Evolutionary conservation across 2,888 invertebrate genomes (phyloP).

Genomic region (Drosophila monieri): DNA sequence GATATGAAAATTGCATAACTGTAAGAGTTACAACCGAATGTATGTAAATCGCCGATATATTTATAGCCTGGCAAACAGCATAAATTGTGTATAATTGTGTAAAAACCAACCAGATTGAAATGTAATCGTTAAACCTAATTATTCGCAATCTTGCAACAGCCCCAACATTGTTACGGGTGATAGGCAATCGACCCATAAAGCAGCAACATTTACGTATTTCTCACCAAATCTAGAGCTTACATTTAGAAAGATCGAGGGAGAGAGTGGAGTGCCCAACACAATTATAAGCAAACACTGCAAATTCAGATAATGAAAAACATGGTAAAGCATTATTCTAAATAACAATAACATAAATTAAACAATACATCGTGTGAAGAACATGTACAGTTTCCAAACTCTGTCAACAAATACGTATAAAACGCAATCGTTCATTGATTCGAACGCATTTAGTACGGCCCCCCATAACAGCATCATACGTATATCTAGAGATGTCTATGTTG

Average conservation of each 20-base stretch:
- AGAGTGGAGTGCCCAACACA: slow-evolving; percentile 20
- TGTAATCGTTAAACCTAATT: slow-evolving; percentile 45
- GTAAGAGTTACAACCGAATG: slow-evolving; percentile 33
- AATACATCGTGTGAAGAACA: slow-evolving; percentile 32
- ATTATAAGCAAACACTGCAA: slow-evolving; percentile 32
- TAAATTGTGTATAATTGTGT: slow-evolving; percentile 68
- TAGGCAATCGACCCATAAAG: slow-evolving; percentile 7
- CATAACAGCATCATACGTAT: slow-evolving; percentile 27
- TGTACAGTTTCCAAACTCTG: slow-evolving; percentile 67
- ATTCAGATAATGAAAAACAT: slow-evolving; percentile 23
- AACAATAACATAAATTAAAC: slow-evolving; percentile 30
- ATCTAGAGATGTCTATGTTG: slow-evolving; percentile 30
- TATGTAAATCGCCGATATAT: slow-evolving; percentile 48
- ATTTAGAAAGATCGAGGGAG: slow-evolving; percentile 28
- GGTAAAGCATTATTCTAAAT: slow-evolving; percentile 55
- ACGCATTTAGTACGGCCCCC: slow-evolving; percentile 21
- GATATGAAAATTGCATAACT: slow-evolving; percentile 33
- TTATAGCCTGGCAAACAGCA: slow-evolving; percentile 36
- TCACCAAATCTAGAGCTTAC: slow-evolving; percentile 76
- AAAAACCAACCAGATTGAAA: slow-evolving; percentile 57
- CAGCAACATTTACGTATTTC: slow-evolving; percentile 63
- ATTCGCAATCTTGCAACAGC: slow-evolving; percentile 38
- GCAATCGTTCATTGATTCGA: slow-evolving; percentile 19
- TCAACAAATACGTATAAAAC: slow-evolving; percentile 42
- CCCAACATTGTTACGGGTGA: slow-evolving; percentile 27